Evolutionary conservation across 2,888 invertebrate species (phyloP), one percentile per base, ranked within the genome.

Genomic region (Helicoverpa assulta): DNA sequence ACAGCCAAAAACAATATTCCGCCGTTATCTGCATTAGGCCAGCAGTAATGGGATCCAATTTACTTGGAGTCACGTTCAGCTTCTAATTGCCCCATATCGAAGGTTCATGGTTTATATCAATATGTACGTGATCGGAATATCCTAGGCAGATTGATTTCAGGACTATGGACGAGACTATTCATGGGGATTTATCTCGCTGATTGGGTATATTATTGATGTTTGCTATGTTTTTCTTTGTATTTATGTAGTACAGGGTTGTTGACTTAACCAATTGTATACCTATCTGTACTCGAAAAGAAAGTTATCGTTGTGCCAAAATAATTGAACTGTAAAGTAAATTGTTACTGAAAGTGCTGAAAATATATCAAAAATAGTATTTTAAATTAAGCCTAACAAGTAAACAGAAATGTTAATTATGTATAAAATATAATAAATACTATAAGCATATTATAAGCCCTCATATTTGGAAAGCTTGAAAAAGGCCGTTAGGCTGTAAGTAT

Each of bases 51-150:
- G 81, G 69, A 78, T 79, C 82, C 82, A 86, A 88, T 88, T 86
- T 81, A 76, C 74, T 72, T 80, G 74, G 37, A 62, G 82, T 79
- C 88, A 85, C 86, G 87, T 89, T 70, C 83, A 76, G 69, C 65
- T 77, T 80, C 84, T 91, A 91, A 91, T 90, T 89, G 88, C 82
- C 75, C 63, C 76, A 84, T 86, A 87, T 88, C 82, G 82, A 80
- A 84, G 86, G 87, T 80, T 78, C 72, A 81, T 81, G 85, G 84
- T 84, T 85, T 85, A 86, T 87, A 85, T 83, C 76, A 76, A 82
- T 73, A 79, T 90, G 89, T 89, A 79, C 90, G 89, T 89, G 90
- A 67, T 72, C 75, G 47, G 90, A 86, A 90, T 90, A 72, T 65
- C 58, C 55, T 70, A 79, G 18, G 40, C 62, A 57, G 60, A 72